Base-by-base conservation (phyloP, 2,113 vertebrate genomes). In the Siniperca chuatsi region DNA sequence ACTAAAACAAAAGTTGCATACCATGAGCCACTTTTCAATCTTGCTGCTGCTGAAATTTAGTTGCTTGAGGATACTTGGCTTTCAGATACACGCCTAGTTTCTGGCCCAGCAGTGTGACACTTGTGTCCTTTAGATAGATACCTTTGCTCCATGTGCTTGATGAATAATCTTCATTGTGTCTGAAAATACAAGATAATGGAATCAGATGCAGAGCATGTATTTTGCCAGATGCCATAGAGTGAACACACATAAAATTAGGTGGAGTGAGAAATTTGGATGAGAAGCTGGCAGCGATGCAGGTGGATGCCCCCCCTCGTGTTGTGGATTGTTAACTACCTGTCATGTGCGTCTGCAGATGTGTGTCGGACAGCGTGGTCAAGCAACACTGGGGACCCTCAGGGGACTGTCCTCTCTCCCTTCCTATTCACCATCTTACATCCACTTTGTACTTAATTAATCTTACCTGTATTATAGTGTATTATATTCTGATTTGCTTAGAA, bases 141-240 rank as follows among this genome's bases (percentile, higher is more conserved):
- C 98, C 98, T 99, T 99, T 78, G 98, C 96, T 92, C 97, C 97
- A 78, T 98, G 96, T 65, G 98, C 96, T 84, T 98, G 97, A 87
- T 99, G 98, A 90, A 97, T 96, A 75, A 99, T 97, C 94, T 99
- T 99, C 94, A 99, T 96, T 7, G 96, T 97, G 93, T 99, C 98
- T 99, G 95, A 86, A 96, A 97, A 85, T 78, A 90, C 84, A 21
- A 57, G 9, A 65, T 16, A 64, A 58, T 21, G 1, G 5, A 23
- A 29, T 60, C 10, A 71, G 37, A 71, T 70, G 44, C 37, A 21
- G 23, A 35, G 20, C 8, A 46, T 20, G 58, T 1, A 48, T 23
- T 55, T 48, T 42, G n/a, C 60, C 15, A 46, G 12, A 6, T 72
- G 44, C 44, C 44, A 46, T 46, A 12, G 44, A 35, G 18, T 54